These are phyloP conservation scores for Trematomus loennbergii DNA, from an alignment of 2,113 vertebrate genomes.

Conservation along the genomic window DNA sequence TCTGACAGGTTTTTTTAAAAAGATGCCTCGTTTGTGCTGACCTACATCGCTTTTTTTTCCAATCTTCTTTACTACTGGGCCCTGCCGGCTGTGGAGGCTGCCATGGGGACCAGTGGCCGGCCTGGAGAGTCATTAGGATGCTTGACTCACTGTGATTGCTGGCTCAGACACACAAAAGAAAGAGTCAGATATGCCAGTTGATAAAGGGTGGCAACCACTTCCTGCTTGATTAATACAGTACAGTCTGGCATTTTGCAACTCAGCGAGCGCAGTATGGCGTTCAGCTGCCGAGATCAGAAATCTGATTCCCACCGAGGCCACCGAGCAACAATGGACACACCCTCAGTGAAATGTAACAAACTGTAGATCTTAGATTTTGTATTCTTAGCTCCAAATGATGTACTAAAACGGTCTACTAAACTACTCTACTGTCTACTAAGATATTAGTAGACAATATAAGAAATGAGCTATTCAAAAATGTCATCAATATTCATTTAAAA, in stretches of 20 bases:
- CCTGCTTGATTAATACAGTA: slow-evolving; percentile 64
- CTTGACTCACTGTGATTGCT: slow-evolving; percentile 70
- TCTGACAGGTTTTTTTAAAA: slow-evolving; percentile 68
- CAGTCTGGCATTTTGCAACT: slow-evolving; percentile 41
- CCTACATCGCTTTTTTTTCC: slow-evolving; percentile 76
- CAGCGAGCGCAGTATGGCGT: slow-evolving; percentile 13
- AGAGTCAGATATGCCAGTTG: slow-evolving; percentile 55
- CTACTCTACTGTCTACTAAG: too few relatives aligned
- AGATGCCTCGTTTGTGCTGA: slow-evolving; percentile 74
- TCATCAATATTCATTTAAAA: too few relatives aligned
- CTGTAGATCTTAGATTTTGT: not conserved
- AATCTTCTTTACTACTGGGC: slow-evolving; percentile 72
- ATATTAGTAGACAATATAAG: too few relatives aligned
- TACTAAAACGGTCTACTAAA: not conserved
- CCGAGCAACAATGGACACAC: not conserved
- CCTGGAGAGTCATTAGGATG: slow-evolving; percentile 65
- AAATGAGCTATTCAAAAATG: not conserved
- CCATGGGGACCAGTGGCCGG: slow-evolving; percentile 49
- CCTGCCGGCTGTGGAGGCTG: slow-evolving; percentile 43
- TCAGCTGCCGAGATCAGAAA: slow-evolving; percentile 27
- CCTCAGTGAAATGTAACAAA: not conserved
- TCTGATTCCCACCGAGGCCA: slow-evolving; percentile 31
- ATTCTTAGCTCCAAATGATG: not conserved
- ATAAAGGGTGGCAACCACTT: slow-evolving; percentile 61
- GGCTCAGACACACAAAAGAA: slow-evolving; percentile 56